These are phyloP conservation scores for Micronycteris hirsuta DNA, from an alignment of 2,113 vertebrate genomes.

Conservation along the genomic window DNA sequence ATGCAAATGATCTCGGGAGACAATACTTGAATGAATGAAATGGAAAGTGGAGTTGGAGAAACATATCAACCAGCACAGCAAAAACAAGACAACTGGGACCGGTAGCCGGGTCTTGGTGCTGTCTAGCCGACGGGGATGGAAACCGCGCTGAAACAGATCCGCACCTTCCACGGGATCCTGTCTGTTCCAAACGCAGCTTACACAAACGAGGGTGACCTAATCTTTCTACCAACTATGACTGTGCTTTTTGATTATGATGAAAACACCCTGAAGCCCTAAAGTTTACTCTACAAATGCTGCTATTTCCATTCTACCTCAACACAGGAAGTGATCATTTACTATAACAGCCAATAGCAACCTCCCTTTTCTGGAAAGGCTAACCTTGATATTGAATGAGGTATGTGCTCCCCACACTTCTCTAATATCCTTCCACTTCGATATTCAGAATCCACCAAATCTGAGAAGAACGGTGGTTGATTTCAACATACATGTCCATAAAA, in stretches of 20 bases:
- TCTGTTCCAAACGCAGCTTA: not conserved
- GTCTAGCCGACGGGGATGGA: not conserved
- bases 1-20: not conserved
- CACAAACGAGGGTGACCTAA: not conserved
- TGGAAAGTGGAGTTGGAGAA: not conserved
- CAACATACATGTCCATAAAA: not conserved
- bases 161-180: not conserved
- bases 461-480: not conserved
- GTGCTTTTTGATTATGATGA: not conserved
- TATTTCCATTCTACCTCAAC: not conserved
- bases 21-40: not conserved
- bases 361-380: not conserved
- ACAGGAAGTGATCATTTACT: not conserved
- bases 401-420: not conserved
- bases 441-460: not conserved
- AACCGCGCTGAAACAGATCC: rapidly evolving
- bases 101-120: not conserved
- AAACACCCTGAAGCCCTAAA: not conserved
- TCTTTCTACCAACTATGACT: not conserved
- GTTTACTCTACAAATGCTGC: not conserved
- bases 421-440: not conserved
- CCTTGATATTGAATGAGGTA: not conserved
- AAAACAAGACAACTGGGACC: not conserved
- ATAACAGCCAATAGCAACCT: not conserved
- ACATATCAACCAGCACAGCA: not conserved